Conservation (phyloP, 2,888 invertebrate species). For the Apotomis betuletana region DNA sequence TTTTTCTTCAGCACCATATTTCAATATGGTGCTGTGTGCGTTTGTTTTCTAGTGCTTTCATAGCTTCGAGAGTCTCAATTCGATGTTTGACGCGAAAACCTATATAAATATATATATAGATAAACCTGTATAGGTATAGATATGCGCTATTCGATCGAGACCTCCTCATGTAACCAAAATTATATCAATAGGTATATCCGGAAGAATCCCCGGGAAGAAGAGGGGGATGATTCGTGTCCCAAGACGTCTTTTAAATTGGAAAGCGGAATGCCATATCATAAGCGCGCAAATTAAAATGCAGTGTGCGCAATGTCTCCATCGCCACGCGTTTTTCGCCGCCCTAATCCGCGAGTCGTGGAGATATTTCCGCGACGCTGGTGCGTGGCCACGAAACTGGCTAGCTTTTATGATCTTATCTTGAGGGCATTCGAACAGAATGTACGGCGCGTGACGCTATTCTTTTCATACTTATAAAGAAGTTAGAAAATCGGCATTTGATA, state of each 20-base stretch:
- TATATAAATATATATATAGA: no score
- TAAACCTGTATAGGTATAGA: no score
- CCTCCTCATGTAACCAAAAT: not conserved
- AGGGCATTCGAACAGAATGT: no score
- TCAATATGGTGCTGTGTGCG: no score
- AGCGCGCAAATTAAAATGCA: conserved; percentile 38
- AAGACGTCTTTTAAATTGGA: not conserved
- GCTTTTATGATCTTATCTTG: not conserved
- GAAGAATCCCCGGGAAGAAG: not conserved
- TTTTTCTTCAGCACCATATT: no score
- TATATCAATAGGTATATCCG: not conserved
- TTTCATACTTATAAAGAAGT: no score
- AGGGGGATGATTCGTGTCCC: not conserved
- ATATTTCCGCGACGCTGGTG: conserved; percentile 60
- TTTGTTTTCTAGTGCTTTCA: no score
- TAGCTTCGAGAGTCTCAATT: no score
- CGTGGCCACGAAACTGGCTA: conserved; percentile 54
- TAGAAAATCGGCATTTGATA: no score
- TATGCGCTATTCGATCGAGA: no score
- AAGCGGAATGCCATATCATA: conserved; percentile 31
- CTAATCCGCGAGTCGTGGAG: conserved; percentile 67
- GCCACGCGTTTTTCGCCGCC: conserved; percentile 45
- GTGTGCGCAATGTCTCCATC: conserved; percentile 27
- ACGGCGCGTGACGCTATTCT: no score
- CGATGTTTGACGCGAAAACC: no score